Evolutionary conservation across 2,113 vertebrate species (phyloP).

Genomic region (Cyanistes caeruleus): DNA sequence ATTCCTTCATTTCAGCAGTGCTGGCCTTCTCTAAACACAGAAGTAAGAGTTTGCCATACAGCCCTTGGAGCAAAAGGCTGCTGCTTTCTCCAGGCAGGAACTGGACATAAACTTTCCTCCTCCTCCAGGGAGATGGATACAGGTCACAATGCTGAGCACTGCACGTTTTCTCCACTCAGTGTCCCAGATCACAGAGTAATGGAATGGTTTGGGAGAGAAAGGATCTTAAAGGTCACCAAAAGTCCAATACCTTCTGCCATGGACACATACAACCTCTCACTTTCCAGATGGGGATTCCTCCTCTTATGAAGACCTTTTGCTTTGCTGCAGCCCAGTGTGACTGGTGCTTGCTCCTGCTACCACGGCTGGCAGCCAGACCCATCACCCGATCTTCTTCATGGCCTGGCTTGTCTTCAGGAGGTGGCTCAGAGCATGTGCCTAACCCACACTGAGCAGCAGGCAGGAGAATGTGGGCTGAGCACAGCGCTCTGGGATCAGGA

Average conservation of each 20-base stretch:
- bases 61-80: not conserved
- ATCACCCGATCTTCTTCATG: not conserved
- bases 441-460: accelerated
- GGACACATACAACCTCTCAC: not conserved
- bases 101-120: not conserved
- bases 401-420: not conserved
- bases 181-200: not conserved
- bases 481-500: not conserved
- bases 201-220: not conserved
- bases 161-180: no score
- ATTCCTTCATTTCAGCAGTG: not conserved
- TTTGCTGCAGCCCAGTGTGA: not conserved
- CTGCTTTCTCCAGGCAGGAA: not conserved
- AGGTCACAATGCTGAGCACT: not conserved
- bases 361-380: not conserved
- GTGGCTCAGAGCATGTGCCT: not conserved
- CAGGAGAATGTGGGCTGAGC: not conserved
- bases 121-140: not conserved
- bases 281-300: not conserved
- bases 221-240: not conserved
- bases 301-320: not conserved
- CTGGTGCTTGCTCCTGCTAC: not conserved
- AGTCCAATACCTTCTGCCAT: not conserved
- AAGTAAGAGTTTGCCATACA: not conserved
- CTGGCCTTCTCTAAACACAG: not conserved